A percentile compares a stretch with the other conserved stretches of the same genome.
Evolutionary conservation across 37 sponge, comb jelly and placozoan genomes (phyloP).

Genomic region (Agelas oroides): DNA sequence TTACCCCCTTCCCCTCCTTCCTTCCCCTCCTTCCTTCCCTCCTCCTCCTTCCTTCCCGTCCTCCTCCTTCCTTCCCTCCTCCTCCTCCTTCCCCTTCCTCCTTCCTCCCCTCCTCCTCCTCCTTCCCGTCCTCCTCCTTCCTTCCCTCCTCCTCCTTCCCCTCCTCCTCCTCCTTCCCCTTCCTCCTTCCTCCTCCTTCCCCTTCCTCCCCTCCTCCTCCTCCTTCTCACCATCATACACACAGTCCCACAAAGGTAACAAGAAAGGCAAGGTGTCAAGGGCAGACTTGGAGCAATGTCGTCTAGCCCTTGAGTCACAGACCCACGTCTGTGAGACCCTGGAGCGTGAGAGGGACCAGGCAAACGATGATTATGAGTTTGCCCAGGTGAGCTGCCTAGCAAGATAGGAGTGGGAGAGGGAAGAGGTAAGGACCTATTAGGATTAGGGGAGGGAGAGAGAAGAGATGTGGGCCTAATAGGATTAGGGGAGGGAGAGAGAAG

Average conservation of each 20-base stretch:
- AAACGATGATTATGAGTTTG: conserved; percentile 68
- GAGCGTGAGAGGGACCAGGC: conserved; percentile 78
- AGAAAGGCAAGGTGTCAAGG: conserved; percentile 35
- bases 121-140: too few species aligned
- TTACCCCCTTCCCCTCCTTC: conserved; percentile 10
- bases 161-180: background rate
- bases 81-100: background rate
- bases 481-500: too few species aligned
- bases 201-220: background rate
- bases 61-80: background rate
- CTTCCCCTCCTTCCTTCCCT: background rate
- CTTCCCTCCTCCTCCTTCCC: background rate
- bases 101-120: background rate
- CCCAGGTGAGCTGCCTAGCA: conserved; percentile 46
- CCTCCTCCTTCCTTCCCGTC: background rate
- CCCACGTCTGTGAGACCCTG: conserved; percentile 54
- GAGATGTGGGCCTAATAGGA: too few species aligned
- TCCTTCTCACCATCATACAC: background rate
- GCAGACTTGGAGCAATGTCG: conserved; percentile 53
- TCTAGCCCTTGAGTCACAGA: conserved; percentile 62
- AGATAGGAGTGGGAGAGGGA: too few species aligned
- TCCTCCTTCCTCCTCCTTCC: background rate
- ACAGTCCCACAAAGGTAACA: background rate
- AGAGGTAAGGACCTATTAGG: too few species aligned
- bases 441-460: too few species aligned